Conservation (phyloP, 2,113 vertebrate species). For the Osmerus mordax region DNA sequence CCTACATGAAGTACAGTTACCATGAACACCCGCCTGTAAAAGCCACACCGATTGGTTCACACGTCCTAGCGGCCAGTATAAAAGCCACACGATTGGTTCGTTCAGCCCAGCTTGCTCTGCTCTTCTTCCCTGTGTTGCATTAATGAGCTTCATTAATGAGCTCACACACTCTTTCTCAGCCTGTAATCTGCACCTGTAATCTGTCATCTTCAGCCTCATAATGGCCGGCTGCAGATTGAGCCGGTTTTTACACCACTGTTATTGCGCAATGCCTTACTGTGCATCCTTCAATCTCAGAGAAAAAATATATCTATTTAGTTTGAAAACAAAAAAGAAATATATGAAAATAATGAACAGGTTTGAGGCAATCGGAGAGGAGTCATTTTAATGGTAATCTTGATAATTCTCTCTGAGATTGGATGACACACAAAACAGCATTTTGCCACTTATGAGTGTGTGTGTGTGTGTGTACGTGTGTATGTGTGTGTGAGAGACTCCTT, state of each 20-base stretch:
- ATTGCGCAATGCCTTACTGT: slow-evolving; percentile 42
- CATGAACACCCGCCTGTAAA: no score
- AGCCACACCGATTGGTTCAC: no score
- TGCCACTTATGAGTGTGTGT: slow-evolving; percentile 35
- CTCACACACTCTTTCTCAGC: slow-evolving; percentile 46
- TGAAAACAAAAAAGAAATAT: neutral
- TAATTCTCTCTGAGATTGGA: slow-evolving; percentile 58
- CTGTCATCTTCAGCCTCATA: slow-evolving; percentile 47
- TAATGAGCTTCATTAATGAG: slow-evolving; percentile 68
- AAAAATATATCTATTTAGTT: neutral
- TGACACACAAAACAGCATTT: slow-evolving; percentile 41
- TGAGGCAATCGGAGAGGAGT: no score
- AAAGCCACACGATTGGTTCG: slow-evolving; percentile 30
- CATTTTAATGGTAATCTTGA: no score
- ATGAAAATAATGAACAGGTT: neutral
- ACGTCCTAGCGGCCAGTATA: neutral
- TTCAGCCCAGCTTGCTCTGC: slow-evolving; percentile 17
- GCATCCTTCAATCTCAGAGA: slow-evolving; percentile 58
- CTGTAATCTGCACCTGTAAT: slow-evolving; percentile 37
- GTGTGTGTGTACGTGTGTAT: neutral
- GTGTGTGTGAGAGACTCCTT: slow-evolving; percentile 28
- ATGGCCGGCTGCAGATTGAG: slow-evolving; percentile 34
- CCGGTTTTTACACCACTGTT: slow-evolving; percentile 26
- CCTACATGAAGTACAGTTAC: no score
- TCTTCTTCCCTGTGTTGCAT: slow-evolving; percentile 38